Percentiles rank a stretch among this genome's conserved stretches.
Evolutionary conservation across 2,888 invertebrate genomes (phyloP).

Genomic region (Gymnoscelis rufifasciata): DNA sequence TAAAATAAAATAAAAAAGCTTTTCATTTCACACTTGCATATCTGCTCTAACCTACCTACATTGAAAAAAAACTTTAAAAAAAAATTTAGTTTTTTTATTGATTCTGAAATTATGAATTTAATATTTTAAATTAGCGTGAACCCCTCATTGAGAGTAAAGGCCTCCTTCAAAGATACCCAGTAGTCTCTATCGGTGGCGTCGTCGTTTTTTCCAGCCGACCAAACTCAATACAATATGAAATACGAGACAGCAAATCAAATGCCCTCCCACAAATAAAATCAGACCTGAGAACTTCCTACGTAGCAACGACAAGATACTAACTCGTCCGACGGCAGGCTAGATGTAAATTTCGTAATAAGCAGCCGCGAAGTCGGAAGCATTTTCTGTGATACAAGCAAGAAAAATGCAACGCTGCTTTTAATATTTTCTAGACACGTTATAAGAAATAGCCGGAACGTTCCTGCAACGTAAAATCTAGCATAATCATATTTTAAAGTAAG

Average conservation of each 20-base stretch:
- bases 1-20: too few species aligned
- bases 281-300: conserved; percentile 16
- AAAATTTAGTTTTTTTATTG: too few species aligned
- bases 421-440: conserved; percentile 5
- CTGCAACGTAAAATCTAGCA: not conserved
- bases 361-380: conserved; percentile 14
- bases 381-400: conserved; percentile 11
- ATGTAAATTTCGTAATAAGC: conserved; percentile 19
- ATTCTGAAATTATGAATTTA: too few species aligned
- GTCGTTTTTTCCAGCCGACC: too few species aligned
- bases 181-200: too few species aligned
- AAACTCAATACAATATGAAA: too few species aligned
- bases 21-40: too few species aligned
- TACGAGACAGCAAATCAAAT: not conserved
- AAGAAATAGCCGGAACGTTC: conserved; percentile 2
- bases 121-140: too few species aligned
- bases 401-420: conserved; percentile 14
- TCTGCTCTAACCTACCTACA: too few species aligned
- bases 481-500: not conserved
- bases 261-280: conserved; percentile 15
- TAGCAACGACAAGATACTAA: conserved; percentile 22
- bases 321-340: conserved; percentile 26
- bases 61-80: too few species aligned
- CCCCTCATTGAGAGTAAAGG: too few species aligned
- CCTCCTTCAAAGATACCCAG: too few species aligned